Percentiles rank a stretch among this genome's conserved stretches.
Conservation (phyloP, 2,113 vertebrate genomes). For the Stegostoma tigrinum region DNA sequence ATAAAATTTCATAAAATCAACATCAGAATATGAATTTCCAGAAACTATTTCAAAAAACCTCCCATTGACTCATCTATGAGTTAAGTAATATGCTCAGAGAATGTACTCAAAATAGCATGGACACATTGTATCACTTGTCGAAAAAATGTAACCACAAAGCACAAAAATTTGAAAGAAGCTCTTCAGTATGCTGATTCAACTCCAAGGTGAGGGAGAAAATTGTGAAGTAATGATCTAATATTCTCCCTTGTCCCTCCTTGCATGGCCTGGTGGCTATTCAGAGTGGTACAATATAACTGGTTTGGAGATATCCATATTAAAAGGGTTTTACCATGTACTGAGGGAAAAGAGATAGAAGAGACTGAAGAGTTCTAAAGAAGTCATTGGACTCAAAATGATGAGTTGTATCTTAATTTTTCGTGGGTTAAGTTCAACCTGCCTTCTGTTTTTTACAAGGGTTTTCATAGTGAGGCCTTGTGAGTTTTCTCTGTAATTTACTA, state of each 20-base stretch:
- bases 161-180: background rate
- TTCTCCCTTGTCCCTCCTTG: background rate
- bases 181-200: background rate
- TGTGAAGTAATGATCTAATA: background rate
- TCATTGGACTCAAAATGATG: too few species aligned
- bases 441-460: too few species aligned
- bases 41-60: background rate
- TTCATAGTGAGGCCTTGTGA: too few species aligned
- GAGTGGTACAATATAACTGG: background rate
- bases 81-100: background rate
- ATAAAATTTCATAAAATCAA: background rate
- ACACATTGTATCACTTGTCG: too few species aligned
- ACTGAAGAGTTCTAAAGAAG: background rate
- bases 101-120: background rate
- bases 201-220: background rate
- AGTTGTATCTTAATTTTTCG: too few species aligned
- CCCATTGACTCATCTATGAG: background rate
- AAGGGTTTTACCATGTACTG: too few species aligned
- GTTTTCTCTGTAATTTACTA: too few species aligned
- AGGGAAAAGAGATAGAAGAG: background rate
- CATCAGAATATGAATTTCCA: background rate
- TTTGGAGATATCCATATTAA: background rate
- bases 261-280: background rate
- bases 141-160: background rate
- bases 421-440: too few species aligned